Evolutionary conservation across 2,113 vertebrate genomes (phyloP).

Genomic region (Cephalopterus ornatus): DNA sequence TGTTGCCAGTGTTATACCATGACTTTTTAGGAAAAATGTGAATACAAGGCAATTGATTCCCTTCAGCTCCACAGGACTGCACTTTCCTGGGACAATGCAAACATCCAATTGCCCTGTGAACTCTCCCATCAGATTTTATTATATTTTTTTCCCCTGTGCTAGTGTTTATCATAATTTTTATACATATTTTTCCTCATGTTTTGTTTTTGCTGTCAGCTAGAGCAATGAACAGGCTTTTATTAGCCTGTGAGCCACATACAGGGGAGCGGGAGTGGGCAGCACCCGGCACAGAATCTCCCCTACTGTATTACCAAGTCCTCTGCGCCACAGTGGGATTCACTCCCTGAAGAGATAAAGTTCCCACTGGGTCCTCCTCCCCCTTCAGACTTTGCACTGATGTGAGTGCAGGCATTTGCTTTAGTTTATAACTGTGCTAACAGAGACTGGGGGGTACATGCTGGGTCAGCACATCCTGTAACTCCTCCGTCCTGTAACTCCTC

Average conservation of each 20-base stretch:
- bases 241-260: background rate
- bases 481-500: background rate
- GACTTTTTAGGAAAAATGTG: background rate
- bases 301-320: background rate
- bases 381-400: background rate
- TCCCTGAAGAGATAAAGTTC: background rate
- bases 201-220: background rate
- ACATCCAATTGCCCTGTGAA: background rate
- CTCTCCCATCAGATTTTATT: background rate
- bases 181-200: background rate
- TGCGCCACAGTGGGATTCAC: background rate
- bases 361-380: background rate
- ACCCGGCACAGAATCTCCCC: accelerated
- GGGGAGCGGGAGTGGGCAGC: background rate
- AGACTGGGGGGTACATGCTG: background rate
- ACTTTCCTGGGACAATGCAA: background rate
- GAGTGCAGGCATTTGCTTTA: background rate
- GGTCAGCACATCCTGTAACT: background rate
- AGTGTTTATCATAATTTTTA: background rate
- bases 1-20: accelerated
- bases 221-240: background rate
- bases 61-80: background rate
- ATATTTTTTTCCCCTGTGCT: background rate
- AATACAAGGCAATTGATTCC: background rate
- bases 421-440: background rate